Evolutionary conservation across 2,113 vertebrate genomes (phyloP), one percentile per base, ranked within the genome.

Genomic region (Zosterops pallidus): DNA sequence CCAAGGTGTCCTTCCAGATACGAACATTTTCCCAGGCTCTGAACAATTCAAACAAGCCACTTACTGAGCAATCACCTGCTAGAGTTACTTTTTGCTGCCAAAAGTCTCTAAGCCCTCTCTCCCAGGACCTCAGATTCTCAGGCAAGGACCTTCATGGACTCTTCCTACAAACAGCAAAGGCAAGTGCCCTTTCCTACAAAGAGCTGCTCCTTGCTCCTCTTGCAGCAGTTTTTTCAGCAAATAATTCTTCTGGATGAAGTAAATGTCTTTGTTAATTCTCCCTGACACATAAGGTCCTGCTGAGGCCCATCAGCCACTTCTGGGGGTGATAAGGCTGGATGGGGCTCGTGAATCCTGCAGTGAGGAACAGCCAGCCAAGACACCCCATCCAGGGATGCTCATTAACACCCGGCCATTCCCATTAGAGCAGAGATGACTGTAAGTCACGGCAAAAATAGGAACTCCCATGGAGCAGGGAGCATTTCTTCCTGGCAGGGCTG

Each of bases 341-440:
- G 75, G 49, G 70, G 57, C 14, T 83, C 1, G 0, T 57, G 53
- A 53, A 55, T 63, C 35, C 33, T 56, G 60, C 86, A 84, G 89
- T 35, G 60, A 70, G 28, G 28, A 8, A 2, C 65, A 87, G 62
- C 5, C 2, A 85, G 88, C 28, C 80, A 62, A 77, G 94, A 60
- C 63, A 85, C 42, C 75, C 64, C 90, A 55, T 31, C 67, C 28
- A 8, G 26, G 71, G 75, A 67, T 80, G 92, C 92, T 96, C 93
- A 50, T 95, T 96, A 96, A 70, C 91, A 81, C 86, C 55, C 3
- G 1, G 72, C 71, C 82, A 18, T 90, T 92, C 90, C 90, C 88
- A 42, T 77, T 13, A 88, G 49, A 79, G n/a, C 85, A 59, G 71
- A 0, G 1, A n/a, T 11, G 67, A 49, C 53, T 57, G 46, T 24